Base-by-base conservation (phyloP, 2,888 invertebrate species). In the Leptura quadrifasciata region DNA sequence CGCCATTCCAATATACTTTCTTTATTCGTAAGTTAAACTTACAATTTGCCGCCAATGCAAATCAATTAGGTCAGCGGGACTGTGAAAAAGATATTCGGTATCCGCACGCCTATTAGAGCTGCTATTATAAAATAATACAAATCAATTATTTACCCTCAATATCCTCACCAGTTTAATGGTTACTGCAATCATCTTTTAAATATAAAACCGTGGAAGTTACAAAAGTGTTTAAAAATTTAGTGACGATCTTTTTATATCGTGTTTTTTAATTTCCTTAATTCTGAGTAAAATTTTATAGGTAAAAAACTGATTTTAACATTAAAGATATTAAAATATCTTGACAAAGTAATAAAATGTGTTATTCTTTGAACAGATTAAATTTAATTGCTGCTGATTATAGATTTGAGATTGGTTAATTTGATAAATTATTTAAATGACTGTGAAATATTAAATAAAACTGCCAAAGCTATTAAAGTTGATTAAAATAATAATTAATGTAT, bases 121-220 rank as follows among this genome's bases (percentile, higher is more conserved):
- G 12, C 39, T 39, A 2, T 6, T 39, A 39, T 39, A 3, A 39
- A 0, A 6, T 39, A 12, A 39, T 39, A 39, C 3, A 39, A 39
- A 39, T 39, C 6, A 6, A 39, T 39, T 39, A 39, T 39, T 39
- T 6, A 39, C 15, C 39, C 39, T 39, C 10, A n/a, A 47, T 47
- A 47, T 47, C 47, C 47, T 47, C 47, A n/a, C n/a, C 47, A n/a
- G n/a, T 47, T 47, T 47, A 10, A 47, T 47, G 47, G 47, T n/a
- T 47, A 47, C 15, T 47, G 47, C 47, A 47, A 47, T 47, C 1
- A 47, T 0, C 15, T n/a, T 47, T 6, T 47, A 47, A n/a, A 47
- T 15, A 47, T 1, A 47, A 47, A 47, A 47, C 47, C 47, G 47
- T 47, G 6, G 5, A 47, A 47, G n/a, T 47, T n/a, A n/a, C 47